Percentiles rank a stretch among this genome's conserved stretches.
phyloP scores from a whole-genome alignment of 2,888 invertebrate genomes.

The Drosophila formosana region DNA sequence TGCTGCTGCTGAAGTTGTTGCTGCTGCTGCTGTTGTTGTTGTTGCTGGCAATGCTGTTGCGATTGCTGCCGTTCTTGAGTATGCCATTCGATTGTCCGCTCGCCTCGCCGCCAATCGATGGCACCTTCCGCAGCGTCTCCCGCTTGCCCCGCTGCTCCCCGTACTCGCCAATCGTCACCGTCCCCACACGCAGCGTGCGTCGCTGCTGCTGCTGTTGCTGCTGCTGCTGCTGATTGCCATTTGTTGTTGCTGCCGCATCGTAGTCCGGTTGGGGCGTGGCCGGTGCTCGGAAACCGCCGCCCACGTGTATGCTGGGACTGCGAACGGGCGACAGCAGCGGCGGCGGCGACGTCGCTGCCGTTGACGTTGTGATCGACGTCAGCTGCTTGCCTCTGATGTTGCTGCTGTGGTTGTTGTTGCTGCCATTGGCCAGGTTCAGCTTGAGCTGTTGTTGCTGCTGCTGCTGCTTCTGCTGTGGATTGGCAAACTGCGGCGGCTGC shows the following conservation, averaged over 20 bases:
- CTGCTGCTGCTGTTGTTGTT: slow-evolving; percentile 61
- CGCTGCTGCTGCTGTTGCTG: slow-evolving; percentile 66
- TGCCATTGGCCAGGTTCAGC: slow-evolving; percentile 32
- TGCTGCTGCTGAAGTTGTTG: slow-evolving; percentile 33
- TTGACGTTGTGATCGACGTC: slow-evolving; percentile 1
- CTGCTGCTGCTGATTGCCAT: slow-evolving; percentile 26
- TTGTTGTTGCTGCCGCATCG: slow-evolving; percentile 51
- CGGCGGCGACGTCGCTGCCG: not conserved
- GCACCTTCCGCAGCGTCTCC: slow-evolving; percentile 66
- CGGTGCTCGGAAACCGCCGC: slow-evolving; percentile 69
- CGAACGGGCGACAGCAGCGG: slow-evolving; percentile 55
- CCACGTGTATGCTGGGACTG: slow-evolving; percentile 59
- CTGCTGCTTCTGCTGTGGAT: slow-evolving; percentile 62
- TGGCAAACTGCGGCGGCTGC: slow-evolving; percentile 83
- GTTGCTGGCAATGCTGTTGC: slow-evolving; percentile 58
- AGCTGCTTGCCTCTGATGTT: not conserved
- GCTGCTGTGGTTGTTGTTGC: slow-evolving; percentile 9
- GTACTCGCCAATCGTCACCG: slow-evolving; percentile 90
- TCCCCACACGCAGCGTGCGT: slow-evolving; percentile 87
- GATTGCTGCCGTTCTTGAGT: slow-evolving; percentile 85
- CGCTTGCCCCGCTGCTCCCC: slow-evolving; percentile 84
- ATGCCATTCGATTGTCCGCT: slow-evolving; percentile 85
- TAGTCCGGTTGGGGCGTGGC: slow-evolving; percentile 80
- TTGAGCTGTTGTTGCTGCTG: slow-evolving; percentile 43
- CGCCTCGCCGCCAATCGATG: slow-evolving; percentile 26